Evolutionary conservation across 2,888 invertebrate species (phyloP).

Genomic region (Heliconius hortense): DNA sequence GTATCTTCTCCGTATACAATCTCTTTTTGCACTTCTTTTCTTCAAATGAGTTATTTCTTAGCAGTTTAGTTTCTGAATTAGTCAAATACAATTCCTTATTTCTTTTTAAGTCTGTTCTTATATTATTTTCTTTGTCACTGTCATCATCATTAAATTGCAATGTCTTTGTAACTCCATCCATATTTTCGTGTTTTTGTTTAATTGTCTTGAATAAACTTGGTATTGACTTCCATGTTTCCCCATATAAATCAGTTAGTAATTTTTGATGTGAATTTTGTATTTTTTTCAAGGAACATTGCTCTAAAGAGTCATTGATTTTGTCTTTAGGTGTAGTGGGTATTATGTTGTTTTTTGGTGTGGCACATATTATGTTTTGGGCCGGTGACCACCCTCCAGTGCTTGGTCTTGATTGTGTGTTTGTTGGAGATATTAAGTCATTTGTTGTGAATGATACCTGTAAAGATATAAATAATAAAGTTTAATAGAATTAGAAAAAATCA

Average conservation of each 20-base stretch:
- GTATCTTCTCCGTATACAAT: constrained; percentile 66
- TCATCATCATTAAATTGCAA: constrained; percentile 66
- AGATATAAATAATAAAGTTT: too few relatives aligned
- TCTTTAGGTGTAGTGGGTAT: constrained; percentile 69
- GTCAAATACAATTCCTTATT: constrained; percentile 66
- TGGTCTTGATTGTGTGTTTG: constrained; percentile 50
- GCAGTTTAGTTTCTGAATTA: constrained; percentile 62
- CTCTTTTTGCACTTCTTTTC: constrained; percentile 68
- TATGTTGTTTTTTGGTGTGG: constrained; percentile 59
- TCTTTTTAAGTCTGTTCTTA: constrained; percentile 55
- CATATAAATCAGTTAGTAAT: constrained; percentile 77
- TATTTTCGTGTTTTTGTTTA: constrained; percentile 55
- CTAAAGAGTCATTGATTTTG: constrained; percentile 63
- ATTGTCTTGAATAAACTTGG: constrained; percentile 68
- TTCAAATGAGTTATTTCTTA: constrained; percentile 49
- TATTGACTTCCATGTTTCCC: constrained; percentile 80
- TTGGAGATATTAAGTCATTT: constrained; percentile 50
- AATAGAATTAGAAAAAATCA: background rate
- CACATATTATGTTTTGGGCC: constrained; percentile 67
- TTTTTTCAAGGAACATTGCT: constrained; percentile 69
- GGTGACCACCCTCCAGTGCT: constrained; percentile 73
- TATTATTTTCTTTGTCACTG: constrained; percentile 68
- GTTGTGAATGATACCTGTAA: constrained; percentile 66
- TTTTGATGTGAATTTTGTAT: constrained; percentile 71
- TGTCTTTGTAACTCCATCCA: constrained; percentile 62